A percentile compares a stretch with the other conserved stretches of the same genome.
phyloP scores from a whole-genome alignment of 2,113 vertebrate genomes.

The Lucifuga dentata region DNA sequence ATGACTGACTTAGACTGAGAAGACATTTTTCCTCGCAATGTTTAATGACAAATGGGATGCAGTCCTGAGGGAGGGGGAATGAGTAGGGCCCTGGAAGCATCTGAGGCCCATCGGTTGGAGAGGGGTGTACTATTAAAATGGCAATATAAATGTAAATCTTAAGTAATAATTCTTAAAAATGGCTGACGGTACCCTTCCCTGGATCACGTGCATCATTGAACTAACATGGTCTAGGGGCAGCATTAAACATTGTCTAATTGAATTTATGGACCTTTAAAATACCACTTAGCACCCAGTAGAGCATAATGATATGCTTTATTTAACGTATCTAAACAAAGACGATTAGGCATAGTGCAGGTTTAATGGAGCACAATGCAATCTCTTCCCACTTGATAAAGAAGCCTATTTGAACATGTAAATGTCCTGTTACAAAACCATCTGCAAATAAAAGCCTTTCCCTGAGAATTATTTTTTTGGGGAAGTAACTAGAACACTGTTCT shows the following conservation, averaged over 20 bases:
- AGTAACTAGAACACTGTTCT: conserved; percentile 7
- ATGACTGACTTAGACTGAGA: conserved; percentile 70
- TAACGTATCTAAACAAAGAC: conserved; percentile 84
- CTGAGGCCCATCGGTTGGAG: conserved; percentile 84
- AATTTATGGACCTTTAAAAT: conserved; percentile 86
- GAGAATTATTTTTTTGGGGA: conserved; percentile 6
- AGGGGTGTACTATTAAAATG: conserved; percentile 83
- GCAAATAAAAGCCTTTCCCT: conserved; percentile 51
- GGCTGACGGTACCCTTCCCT: conserved; percentile 58
- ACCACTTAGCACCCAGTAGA: conserved; percentile 81
- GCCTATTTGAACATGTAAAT: conserved; percentile 53
- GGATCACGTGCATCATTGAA: conserved; percentile 65
- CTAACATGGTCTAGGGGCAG: conserved; percentile 67
- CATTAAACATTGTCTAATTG: conserved; percentile 84
- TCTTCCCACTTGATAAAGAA: conserved; percentile 62
- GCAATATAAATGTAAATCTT: conserved; percentile 91
- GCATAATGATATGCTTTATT: conserved; percentile 85
- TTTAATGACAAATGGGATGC: conserved; percentile 85
- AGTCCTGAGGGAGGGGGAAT: conserved; percentile 83
- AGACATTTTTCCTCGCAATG: conserved; percentile 75
- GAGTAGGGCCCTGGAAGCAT: conserved; percentile 85
- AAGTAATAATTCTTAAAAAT: conserved; percentile 85
- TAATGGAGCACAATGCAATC: conserved; percentile 78
- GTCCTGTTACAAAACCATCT: conserved; percentile 18
- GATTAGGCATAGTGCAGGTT: conserved; percentile 73